Evolutionary conservation across 2,888 invertebrate genomes (phyloP), one percentile per base, ranked within the genome.

Genomic region (Auanema freiburgensis): DNA sequence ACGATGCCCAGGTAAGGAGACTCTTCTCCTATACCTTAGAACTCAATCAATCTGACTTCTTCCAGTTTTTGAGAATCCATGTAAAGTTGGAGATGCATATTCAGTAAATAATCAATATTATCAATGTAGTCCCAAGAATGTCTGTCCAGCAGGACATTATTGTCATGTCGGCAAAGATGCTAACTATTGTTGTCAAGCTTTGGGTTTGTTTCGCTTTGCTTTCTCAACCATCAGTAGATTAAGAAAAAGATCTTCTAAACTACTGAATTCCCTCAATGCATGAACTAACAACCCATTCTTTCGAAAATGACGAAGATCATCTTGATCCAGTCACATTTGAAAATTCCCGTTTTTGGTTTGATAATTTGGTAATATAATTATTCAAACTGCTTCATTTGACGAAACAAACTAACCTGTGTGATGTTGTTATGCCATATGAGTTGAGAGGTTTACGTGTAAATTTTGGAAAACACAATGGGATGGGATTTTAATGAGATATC

Each of bases 101-200:
- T 41, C 69, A 0, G 59, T 63, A 2, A 66, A 69, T 33, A 69
- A 71, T 42, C 67, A 67, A 50, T 74, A 74, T 53, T 44, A 68
- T 49, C 69, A 64, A 18, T 76, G 76, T 56, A 65, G 63, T 6
- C 72, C 72, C 11, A 66, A 70, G 57, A 68, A 64, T 50, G 60
- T 64, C 40, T 80, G 80, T 49, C 80, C 80, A 0, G 63, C 64
- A 4, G 70, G 65, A 6, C 71, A 78, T 60, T 81, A 79, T 60
- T 81, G 81, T 64, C 80, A 81, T 57, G 71, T 81, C 24, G 81
- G 81, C 21, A 61, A 65, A 8, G 74, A 73, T 33, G 61, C 70
- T 50, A 78, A 76, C 46, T 75, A 75, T 49, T 79, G 79, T 66
- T 79, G 79, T 67, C 73, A 77, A 25, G 71, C 70, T 55, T 63